These are phyloP conservation scores for Tragelaphus imberbis DNA, from an alignment of 2,113 vertebrate genomes.

Conservation along the genomic window DNA sequence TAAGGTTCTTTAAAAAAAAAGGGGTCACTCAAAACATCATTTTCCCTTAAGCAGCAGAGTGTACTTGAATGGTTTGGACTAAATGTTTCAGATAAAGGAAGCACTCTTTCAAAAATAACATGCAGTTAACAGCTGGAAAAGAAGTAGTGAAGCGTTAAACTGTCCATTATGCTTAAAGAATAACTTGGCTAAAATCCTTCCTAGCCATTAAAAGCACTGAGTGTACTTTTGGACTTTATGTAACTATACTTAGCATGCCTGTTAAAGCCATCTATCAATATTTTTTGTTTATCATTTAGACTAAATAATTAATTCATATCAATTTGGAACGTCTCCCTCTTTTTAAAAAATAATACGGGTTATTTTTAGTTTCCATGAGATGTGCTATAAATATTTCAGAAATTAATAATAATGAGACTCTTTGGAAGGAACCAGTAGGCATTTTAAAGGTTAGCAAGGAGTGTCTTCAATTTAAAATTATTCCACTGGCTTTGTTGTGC, in stretches of 20 bases:
- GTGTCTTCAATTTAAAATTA: background rate
- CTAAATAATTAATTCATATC: conserved; percentile 31
- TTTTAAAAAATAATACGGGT: background rate
- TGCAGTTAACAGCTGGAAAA: conserved; percentile 33
- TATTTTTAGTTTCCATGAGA: conserved; percentile 15
- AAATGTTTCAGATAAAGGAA: conserved; percentile 54
- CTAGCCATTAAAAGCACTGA: conserved; percentile 29
- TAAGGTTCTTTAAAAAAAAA: conserved; percentile 20
- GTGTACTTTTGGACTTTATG: conserved; percentile 9
- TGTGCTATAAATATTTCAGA: background rate
- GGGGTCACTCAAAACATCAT: conserved; percentile 2
- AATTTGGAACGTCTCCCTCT: background rate
- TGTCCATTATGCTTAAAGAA: conserved; percentile 28
- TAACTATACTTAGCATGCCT: background rate
- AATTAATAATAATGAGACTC: background rate
- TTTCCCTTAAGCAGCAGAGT: background rate
- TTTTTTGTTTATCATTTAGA: conserved; percentile 41
- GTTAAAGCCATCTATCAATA: background rate
- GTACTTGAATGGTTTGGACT: conserved; percentile 25
- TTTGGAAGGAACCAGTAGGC: background rate
- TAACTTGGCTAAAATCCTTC: background rate
- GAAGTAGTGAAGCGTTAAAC: conserved; percentile 47
- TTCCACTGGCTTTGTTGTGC: background rate
- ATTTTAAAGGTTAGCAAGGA: background rate
- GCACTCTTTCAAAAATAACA: conserved; percentile 38